Evolutionary conservation across 1,140 invertebrate genomes (phyloP).

Genomic region (Philotrypesis tridentata): DNA sequence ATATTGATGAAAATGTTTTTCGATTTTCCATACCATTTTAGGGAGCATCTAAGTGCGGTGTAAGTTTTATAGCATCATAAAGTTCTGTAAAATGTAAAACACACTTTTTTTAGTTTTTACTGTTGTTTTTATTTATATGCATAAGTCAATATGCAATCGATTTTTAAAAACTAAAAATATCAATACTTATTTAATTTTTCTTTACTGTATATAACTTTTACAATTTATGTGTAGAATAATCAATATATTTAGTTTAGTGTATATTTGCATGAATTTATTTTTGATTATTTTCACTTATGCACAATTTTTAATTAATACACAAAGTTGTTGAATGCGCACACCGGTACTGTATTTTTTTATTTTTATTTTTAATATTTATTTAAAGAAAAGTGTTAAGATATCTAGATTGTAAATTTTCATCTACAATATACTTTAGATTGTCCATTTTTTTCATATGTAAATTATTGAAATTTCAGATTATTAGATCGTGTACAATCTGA

Average conservation of each 20-base stretch:
- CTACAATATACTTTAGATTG: not conserved
- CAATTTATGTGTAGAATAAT: not conserved
- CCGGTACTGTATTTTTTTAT: not conserved
- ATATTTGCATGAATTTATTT: not conserved
- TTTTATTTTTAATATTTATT: not conserved
- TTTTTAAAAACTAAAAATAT: not conserved
- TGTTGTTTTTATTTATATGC: conserved; percentile 16
- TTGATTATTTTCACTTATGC: not conserved
- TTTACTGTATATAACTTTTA: not conserved
- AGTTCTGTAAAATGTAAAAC: conserved; percentile 12
- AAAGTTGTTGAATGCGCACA: not conserved
- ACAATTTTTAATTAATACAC: not conserved
- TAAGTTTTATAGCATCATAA: conserved; percentile 76
- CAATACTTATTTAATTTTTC: not conserved
- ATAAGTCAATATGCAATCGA: not conserved
- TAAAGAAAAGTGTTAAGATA: too few species aligned
- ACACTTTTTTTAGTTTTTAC: conserved; percentile 7
- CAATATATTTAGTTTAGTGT: not conserved
- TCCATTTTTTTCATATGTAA: not conserved
- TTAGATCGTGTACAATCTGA: conserved; percentile 89
- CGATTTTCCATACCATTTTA: conserved; percentile 73
- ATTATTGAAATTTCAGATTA: conserved; percentile 76
- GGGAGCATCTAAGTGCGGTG: conserved; percentile 93
- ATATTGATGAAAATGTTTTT: conserved; percentile 34
- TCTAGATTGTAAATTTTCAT: not conserved